Evolutionary conservation across 1,140 invertebrate species (phyloP).

Genomic region (Drosophila kohkoa): DNA sequence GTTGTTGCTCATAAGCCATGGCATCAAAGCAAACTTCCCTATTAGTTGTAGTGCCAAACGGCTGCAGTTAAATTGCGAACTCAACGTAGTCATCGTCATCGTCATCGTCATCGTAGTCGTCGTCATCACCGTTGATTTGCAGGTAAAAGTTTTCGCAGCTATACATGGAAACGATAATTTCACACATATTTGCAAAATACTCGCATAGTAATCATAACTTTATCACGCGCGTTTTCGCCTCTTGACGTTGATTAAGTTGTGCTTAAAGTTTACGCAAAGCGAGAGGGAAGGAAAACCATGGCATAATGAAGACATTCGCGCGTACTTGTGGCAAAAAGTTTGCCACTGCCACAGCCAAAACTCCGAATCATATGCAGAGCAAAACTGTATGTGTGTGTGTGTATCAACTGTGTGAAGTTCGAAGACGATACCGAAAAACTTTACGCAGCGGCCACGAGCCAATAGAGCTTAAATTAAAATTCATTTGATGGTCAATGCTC

Average conservation of each 20-base stretch:
- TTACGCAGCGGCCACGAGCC: conserved; percentile 13
- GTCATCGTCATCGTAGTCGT: not conserved
- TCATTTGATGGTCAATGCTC: conserved; percentile 76
- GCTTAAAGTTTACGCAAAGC: conserved; percentile 66
- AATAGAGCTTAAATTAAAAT: conserved; percentile 72
- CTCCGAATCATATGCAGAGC: conserved; percentile 11
- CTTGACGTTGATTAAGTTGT: conserved; percentile 79
- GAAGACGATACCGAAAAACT: conserved; percentile 1
- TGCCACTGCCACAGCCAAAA: conserved; percentile 11
- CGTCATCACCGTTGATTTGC: conserved; percentile 35
- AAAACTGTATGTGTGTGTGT: not conserved
- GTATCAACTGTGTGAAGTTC: not conserved
- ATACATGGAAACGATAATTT: conserved; percentile 73
- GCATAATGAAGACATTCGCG: conserved; percentile 45
- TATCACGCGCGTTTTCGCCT: conserved; percentile 60
- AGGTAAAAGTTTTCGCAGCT: conserved; percentile 52
- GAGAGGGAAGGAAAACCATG: conserved; percentile 11
- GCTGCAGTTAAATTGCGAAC: conserved; percentile 32
- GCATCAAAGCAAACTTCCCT: conserved; percentile 32
- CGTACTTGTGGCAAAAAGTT: conserved; percentile 46
- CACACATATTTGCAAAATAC: conserved; percentile 67
- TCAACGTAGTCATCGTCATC: not conserved
- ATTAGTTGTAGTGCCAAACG: conserved; percentile 21
- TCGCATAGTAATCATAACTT: conserved; percentile 71
- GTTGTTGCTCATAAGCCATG: conserved; percentile 8